Base-by-base conservation (phyloP, 1,140 invertebrate genomes). In the Platyura marginata region DNA sequence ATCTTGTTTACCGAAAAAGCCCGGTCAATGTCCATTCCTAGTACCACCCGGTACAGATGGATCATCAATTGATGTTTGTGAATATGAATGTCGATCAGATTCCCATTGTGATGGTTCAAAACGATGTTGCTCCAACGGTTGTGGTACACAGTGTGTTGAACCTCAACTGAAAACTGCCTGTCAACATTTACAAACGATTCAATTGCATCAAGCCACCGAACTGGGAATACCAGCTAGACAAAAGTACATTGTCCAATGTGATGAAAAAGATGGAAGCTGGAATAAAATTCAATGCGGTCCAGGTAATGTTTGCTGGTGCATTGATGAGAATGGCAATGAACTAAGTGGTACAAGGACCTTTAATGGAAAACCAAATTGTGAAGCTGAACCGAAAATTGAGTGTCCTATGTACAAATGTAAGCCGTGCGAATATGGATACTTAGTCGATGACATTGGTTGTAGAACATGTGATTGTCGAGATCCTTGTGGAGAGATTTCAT, bases 291-390 rank as follows among this genome's bases (percentile, higher is more conserved):
- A 93, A 51, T 94, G 89, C 55, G 69, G 71, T 0, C 70, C 74
- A 5, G 72, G 72, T 22, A 76, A 75, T 6, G 69, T 78, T 48
- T 94, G 89, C 55, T 92, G 88, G 88, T 93, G 89, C 62, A 86
- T 91, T 0, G 86, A 92, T 50, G 66, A 73, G 25, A 74, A 79
- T 49, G 88, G 88, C 1, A 78, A 81, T 36, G 85, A 89, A 60
- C 62, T 82, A n/a, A 67, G 74, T 4, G 66, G 74, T 22, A 75
- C 72, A 1, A 55, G 69, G 5, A 61, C 64, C 0, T 54, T 59
- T 20, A 64, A 61, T 0, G 41, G 46, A 2, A 43, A 50, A 9
- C 55, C 67, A 4, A 48, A 56, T 9, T 70, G 68, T 46, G 46
- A 52, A 49, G 48, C 43, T 36, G 61, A 56, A 45, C 65, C 59